Conservation (phyloP, 2,797 vertebrate genomes). For the Chanos chanos region DNA sequence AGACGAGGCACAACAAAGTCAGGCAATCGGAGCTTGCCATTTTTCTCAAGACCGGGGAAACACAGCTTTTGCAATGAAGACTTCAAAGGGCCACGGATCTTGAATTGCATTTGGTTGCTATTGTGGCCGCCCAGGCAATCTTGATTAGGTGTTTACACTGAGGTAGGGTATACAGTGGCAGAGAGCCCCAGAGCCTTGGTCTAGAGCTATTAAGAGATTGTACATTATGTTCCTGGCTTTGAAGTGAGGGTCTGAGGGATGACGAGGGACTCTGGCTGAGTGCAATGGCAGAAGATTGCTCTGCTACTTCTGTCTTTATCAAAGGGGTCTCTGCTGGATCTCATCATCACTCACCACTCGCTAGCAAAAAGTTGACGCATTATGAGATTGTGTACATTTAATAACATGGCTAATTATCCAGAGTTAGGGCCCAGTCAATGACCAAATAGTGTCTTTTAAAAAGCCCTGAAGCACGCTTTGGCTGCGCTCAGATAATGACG, state of each 20-base stretch:
- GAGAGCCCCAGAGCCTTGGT: constrained; percentile 93
- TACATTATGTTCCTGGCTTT: constrained; percentile 99
- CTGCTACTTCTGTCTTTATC: constrained; percentile 84
- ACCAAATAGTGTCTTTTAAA: constrained; percentile 58
- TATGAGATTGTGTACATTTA: constrained; percentile 73
- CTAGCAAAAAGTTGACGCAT: constrained; percentile 77
- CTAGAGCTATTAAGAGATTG: constrained; percentile 99
- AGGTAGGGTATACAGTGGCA: constrained; percentile 91
- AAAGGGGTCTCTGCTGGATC: constrained; percentile 79
- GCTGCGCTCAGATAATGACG: constrained; percentile 50
- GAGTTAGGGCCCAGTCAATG: constrained; percentile 55
- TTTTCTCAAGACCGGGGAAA: constrained; percentile 94
- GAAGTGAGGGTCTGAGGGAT: constrained; percentile 93
- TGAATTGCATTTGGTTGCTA: constrained; percentile 99
- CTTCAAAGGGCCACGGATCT: constrained; percentile 97
- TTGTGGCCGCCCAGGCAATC: constrained; percentile 96
- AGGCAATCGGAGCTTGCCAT: constrained; percentile 91
- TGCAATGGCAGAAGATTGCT: constrained; percentile 89
- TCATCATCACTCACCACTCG: constrained; percentile 76
- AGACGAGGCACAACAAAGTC: constrained; percentile 98
- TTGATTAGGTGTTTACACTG: constrained; percentile 99
- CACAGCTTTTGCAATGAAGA: constrained; percentile 93
- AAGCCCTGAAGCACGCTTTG: constrained; percentile 46
- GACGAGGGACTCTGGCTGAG: constrained; percentile 86
- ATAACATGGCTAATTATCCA: constrained; percentile 68